phyloP scores from a whole-genome alignment of 2,888 invertebrate species.

The Rhagium mordax region DNA sequence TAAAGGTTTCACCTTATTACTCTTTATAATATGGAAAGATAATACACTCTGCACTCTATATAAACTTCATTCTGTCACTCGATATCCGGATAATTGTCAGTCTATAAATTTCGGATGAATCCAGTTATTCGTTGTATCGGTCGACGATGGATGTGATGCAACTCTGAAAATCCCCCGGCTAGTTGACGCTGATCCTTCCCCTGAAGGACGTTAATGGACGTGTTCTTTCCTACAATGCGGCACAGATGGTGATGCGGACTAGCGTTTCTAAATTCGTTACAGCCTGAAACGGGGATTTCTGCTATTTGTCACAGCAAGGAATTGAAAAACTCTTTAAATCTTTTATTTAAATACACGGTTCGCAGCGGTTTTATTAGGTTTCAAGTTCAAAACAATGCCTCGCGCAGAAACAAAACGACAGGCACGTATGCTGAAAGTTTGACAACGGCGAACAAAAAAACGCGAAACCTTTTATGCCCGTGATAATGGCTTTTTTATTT shows the following conservation, averaged over 20 bases:
- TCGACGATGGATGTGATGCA: background rate
- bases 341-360: background rate
- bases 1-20: no score
- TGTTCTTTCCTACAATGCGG: background rate
- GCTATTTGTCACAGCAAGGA: background rate
- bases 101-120: no score
- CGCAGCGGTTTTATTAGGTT: background rate
- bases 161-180: background rate
- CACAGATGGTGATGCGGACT: background rate
- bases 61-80: no score
- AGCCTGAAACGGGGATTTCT: background rate
- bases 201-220: background rate
- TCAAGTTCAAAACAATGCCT: background rate
- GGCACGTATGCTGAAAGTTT: background rate
- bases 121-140: background rate
- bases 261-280: background rate
- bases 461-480: background rate
- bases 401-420: background rate
- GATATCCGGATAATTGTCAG: no score
- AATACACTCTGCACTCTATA: no score
- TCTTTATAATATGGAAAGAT: no score
- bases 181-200: background rate
- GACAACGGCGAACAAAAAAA: background rate
- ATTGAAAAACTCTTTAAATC: background rate
- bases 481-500: background rate